phyloP scores from a whole-genome alignment of 2,888 invertebrate species.

The Folsomia manolachei region DNA sequence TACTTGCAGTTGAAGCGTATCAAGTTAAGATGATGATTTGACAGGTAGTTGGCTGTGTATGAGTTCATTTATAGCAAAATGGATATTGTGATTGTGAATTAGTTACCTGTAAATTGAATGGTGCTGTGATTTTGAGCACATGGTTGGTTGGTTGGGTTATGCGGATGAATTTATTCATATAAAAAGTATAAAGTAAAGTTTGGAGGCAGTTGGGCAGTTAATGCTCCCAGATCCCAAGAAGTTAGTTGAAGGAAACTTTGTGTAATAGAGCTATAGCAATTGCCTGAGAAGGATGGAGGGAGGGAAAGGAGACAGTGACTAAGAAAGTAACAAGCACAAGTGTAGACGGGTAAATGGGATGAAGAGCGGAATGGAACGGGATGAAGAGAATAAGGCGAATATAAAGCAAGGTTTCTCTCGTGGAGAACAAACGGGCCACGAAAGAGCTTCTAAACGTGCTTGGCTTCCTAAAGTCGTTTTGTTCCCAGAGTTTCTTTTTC shows the following conservation, averaged over 20 bases:
- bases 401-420: no score
- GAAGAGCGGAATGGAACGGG: no score
- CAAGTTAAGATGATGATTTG: no score
- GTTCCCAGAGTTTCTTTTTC: neutral
- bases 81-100: slow-evolving; percentile 4
- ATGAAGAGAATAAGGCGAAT: no score
- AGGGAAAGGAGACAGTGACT: slow-evolving; percentile 3
- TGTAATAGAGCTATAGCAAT: slow-evolving; percentile 11
- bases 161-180: slow-evolving; percentile 12
- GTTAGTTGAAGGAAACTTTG: neutral
- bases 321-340: neutral
- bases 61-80: neutral
- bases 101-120: slow-evolving; percentile 12
- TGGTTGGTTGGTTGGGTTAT: neutral
- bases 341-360: neutral
- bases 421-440: slow-evolving; percentile 45
- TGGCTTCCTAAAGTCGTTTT: slow-evolving; percentile 34
- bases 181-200: neutral
- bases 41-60: no score
- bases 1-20: neutral
- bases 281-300: neutral
- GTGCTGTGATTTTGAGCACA: slow-evolving; percentile 8
- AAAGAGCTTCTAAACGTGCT: slow-evolving; percentile 48
- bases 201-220: neutral
- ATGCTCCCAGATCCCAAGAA: neutral